phyloP scores from a whole-genome alignment of 2,113 vertebrate genomes.

The Xiphophorus couchianus region DNA sequence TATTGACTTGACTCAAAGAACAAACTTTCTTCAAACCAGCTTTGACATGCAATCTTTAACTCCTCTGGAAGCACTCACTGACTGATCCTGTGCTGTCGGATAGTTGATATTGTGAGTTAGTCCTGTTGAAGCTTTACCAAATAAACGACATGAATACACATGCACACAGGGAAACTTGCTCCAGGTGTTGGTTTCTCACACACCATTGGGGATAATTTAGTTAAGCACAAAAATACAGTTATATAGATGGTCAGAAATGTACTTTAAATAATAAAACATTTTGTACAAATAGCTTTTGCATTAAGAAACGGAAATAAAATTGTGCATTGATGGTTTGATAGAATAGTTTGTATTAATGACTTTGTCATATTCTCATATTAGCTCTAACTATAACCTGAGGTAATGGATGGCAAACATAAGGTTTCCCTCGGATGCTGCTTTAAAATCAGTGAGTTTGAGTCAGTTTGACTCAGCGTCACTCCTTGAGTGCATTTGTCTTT shows the following conservation, averaged over 20 bases:
- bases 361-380: constrained; percentile 38
- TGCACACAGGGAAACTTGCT: not conserved
- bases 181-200: not conserved
- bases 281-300: not conserved
- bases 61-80: constrained; percentile 21
- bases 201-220: not conserved
- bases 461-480: not conserved
- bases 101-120: constrained; percentile 16
- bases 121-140: not conserved
- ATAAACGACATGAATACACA: not conserved
- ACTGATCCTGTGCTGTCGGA: constrained; percentile 1
- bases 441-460: not conserved
- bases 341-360: not conserved
- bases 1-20: constrained; percentile 59
- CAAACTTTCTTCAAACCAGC: constrained; percentile 62
- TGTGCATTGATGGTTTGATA: not conserved
- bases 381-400: constrained; percentile 26
- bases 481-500: constrained; percentile 2
- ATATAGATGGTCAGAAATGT: not conserved
- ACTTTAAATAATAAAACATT: not conserved
- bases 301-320: not conserved
- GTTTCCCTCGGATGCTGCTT: constrained; percentile 1
- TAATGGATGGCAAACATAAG: constrained; percentile 18
- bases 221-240: not conserved
- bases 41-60: constrained; percentile 54